Evolutionary conservation across 2,797 vertebrate species (phyloP).

Genomic region (Falco concolor): DNA sequence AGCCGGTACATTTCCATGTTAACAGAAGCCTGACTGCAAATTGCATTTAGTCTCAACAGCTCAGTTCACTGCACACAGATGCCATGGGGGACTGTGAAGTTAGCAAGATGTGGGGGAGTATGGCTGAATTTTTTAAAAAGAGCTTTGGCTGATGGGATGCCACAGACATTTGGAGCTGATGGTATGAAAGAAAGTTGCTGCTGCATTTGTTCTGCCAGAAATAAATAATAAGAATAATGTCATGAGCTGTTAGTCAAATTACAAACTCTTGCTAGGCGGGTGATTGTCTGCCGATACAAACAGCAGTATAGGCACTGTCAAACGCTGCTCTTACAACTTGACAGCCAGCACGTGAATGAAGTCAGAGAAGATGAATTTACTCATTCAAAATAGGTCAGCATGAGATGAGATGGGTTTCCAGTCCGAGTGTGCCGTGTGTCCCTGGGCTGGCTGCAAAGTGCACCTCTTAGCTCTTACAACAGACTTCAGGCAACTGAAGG

Average conservation of each 20-base stretch:
- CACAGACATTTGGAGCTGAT: slow-evolving; percentile 68
- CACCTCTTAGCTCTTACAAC: not conserved
- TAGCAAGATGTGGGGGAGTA: slow-evolving; percentile 73
- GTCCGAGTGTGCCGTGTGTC: rapidly evolving
- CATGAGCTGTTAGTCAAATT: slow-evolving; percentile 70
- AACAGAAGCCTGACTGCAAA: slow-evolving; percentile 77
- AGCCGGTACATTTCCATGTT: slow-evolving; percentile 75
- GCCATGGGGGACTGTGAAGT: slow-evolving; percentile 73
- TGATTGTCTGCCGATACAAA: slow-evolving; percentile 68
- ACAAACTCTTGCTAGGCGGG: slow-evolving; percentile 59
- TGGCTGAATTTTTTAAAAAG: slow-evolving; percentile 64
- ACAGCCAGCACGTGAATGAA: slow-evolving; percentile 34
- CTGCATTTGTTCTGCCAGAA: slow-evolving; percentile 73
- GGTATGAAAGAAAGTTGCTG: slow-evolving; percentile 57
- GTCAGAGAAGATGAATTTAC: slow-evolving; percentile 1
- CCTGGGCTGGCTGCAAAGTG: not conserved
- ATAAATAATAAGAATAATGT: slow-evolving; percentile 63
- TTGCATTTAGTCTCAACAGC: slow-evolving; percentile 76
- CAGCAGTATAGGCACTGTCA: slow-evolving; percentile 42
- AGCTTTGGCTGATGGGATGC: slow-evolving; percentile 61
- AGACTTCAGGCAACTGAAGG: not conserved
- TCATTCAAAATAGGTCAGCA: slow-evolving; percentile 21
- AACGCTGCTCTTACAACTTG: slow-evolving; percentile 9
- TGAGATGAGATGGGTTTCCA: not conserved
- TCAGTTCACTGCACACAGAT: slow-evolving; percentile 78